Percentiles rank a stretch among this genome's conserved stretches.
These are phyloP conservation scores for Cerceris rybyensis DNA, from an alignment of 2,888 invertebrate species.

Conservation along the genomic window DNA sequence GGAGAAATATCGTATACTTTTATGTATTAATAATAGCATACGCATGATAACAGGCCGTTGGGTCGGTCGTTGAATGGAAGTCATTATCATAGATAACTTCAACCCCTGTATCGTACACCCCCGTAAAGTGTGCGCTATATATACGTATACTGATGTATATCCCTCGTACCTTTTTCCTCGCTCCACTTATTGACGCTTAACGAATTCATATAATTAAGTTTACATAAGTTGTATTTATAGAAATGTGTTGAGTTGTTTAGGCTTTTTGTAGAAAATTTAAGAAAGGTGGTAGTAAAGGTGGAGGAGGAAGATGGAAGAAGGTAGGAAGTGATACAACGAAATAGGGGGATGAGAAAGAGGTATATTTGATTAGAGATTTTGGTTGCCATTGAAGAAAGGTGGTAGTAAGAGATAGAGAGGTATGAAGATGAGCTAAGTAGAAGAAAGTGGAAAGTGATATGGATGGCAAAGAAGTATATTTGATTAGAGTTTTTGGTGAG, in stretches of 20 bases:
- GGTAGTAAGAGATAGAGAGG: too few species aligned
- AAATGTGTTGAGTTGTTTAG: neutral
- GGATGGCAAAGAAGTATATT: too few species aligned
- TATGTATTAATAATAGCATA: constrained; percentile 46
- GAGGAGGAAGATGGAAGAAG: too few species aligned
- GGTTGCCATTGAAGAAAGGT: too few species aligned
- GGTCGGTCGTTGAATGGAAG: constrained; percentile 41
- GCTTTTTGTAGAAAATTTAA: neutral
- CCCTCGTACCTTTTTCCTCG: constrained; percentile 33
- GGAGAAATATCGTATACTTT: constrained; percentile 38
- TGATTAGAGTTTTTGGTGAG: too few species aligned
- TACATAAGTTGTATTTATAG: constrained; percentile 16
- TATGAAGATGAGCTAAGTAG: too few species aligned
- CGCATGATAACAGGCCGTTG: constrained; percentile 38
- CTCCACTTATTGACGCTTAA: constrained; percentile 27
- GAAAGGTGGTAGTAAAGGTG: too few species aligned
- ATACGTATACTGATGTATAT: constrained; percentile 5
- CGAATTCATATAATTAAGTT: constrained; percentile 35
- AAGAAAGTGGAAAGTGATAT: too few species aligned
- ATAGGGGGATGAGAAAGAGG: too few species aligned
- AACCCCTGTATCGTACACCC: constrained; percentile 25
- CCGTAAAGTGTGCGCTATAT: constrained; percentile 11
- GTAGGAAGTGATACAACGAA: too few species aligned
- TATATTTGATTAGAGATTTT: too few species aligned
- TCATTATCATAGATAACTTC: constrained; percentile 49